Base-by-base conservation (phyloP, 1,140 invertebrate genomes). In the Drosophila sp. region DNA sequence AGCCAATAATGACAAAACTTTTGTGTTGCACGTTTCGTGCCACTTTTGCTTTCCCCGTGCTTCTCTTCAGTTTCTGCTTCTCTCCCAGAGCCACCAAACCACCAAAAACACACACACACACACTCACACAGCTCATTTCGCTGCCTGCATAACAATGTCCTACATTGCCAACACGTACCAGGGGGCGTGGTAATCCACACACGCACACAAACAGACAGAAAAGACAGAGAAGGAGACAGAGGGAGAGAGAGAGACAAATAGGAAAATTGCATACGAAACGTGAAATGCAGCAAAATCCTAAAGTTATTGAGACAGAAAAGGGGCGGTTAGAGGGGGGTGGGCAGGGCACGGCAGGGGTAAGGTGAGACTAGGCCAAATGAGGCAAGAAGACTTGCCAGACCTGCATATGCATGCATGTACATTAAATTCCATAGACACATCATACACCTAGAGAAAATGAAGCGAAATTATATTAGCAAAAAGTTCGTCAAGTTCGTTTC, bases 1-100 rank as follows among this genome's bases (percentile, higher is more conserved):
- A 89, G 84, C 84, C 84, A 89, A 89, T 89, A 89, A 89, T 89
- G 80, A 89, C 70, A 80, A 89, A 89, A 89, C 84, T 89, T 89
- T 87, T 87, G 84, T 80, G 77, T 80, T 78, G 84, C 80, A 89
- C 84, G 89, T 83, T 87, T 87, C 73, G 73, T 80, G 76, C 70
- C 74, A 74, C 70, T 72, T 57, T 57, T 60, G 41, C 66, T 60
- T 57, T 11, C 17, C 17, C 17, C 17, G 17, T 17, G 17, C 17
- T 17, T 17, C 17, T 17, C 17, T 17, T 17, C 17, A 0, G 17
- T 17, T 17, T 17, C 17, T 17, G 17, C 17, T 40, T 40, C 38
- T 5, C 32, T 58, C 23, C 8, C 61, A 33, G 1, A 29, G 7
- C 23, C 41, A 7, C 50, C 17, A 17, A 17, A 11, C 25, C 27